Base-by-base conservation (phyloP, 1,140 invertebrate genomes). In the Scylla paramamosain region DNA sequence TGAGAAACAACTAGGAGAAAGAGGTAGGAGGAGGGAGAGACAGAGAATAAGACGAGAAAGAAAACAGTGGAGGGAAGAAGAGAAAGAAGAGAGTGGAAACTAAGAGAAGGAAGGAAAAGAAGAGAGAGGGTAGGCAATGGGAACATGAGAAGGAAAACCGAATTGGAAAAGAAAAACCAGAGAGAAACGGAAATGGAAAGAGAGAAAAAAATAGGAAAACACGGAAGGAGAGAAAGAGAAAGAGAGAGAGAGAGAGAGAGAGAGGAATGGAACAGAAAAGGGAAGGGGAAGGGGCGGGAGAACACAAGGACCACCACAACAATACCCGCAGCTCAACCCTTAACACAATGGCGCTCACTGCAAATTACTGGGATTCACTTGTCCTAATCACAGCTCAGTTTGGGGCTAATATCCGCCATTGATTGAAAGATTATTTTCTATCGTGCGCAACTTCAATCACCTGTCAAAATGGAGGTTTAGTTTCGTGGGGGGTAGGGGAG, bases 341-440 rank as follows among this genome's bases (percentile, higher is more conserved):
- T 28, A 32, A 48, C 77, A 93, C 77, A 93, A 93, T 83, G 77
- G 67, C 67, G 59, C 29, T 45, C 59, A 28, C 77, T 25, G 32
- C 29, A 46, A 93, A 93, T 45, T 93, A 83, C 32, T 39, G 82
- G 82, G 92, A 93, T 29, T 93, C 31, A 45, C 0, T 86, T 10
- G n/a, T n/a, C 32, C 45, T 94, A 90, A 94, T 83, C 48, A 90
- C 59, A 90, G n/a, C 39, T n/a, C 52, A 31, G 46, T 94, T 89
- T 94, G 59, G 90, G 82, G 12, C 77, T 90, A 90, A 90, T 94
- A 77, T 90, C 93, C 67, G 14, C 48, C 86, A 94, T 59, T 94
- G 93, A 94, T 94, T 94, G 93, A 94, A 94, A 89, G 93, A 90
- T 94, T 94, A 77, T 14, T 87, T 89, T 59, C 52, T 94, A 10